phyloP scores from a whole-genome alignment of 2,888 invertebrate species.

The Hirtodrosophila duncani region DNA sequence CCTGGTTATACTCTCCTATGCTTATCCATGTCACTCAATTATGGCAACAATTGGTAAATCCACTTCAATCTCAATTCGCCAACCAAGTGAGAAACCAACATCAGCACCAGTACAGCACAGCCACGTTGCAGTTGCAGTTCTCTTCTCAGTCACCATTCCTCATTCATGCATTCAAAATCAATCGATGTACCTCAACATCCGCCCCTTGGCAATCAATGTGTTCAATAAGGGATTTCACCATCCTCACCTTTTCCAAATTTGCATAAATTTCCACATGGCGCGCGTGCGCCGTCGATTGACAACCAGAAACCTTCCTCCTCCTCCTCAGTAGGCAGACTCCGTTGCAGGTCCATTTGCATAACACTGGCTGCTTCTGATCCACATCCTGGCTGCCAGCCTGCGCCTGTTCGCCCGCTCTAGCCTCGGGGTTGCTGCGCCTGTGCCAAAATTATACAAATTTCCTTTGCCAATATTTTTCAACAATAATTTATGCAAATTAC shows the following conservation, averaged over 20 bases:
- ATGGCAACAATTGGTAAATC: conserved; percentile 70
- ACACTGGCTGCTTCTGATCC: conserved; percentile 55
- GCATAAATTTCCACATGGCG: conserved; percentile 61
- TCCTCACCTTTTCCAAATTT: conserved; percentile 43
- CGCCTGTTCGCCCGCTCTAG: conserved; percentile 23
- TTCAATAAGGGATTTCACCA: conserved; percentile 34
- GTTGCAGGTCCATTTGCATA: conserved; percentile 76
- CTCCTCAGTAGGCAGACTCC: conserved; percentile 10
- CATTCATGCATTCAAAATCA: conserved; percentile 41
- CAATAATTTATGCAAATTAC: conserved; percentile 71
- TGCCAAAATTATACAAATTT: conserved; percentile 73
- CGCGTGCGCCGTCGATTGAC: conserved; percentile 50
- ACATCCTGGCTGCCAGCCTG: conserved; percentile 1
- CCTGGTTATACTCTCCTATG: conserved; percentile 13
- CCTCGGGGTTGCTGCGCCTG: conserved; percentile 24
- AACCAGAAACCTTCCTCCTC: conserved; percentile 46
- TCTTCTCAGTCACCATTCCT: background rate
- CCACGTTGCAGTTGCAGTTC: background rate
- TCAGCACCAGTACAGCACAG: conserved; percentile 9
- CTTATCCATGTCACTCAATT: conserved; percentile 69
- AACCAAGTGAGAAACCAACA: conserved; percentile 62
- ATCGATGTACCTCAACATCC: conserved; percentile 37
- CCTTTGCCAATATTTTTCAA: conserved; percentile 55
- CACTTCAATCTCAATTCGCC: conserved; percentile 58
- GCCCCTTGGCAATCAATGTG: conserved; percentile 55